Percentiles rank a stretch among this genome's conserved stretches.
Evolutionary conservation across 2,113 vertebrate genomes (phyloP).

Genomic region (Tragelaphus strepsiceros): DNA sequence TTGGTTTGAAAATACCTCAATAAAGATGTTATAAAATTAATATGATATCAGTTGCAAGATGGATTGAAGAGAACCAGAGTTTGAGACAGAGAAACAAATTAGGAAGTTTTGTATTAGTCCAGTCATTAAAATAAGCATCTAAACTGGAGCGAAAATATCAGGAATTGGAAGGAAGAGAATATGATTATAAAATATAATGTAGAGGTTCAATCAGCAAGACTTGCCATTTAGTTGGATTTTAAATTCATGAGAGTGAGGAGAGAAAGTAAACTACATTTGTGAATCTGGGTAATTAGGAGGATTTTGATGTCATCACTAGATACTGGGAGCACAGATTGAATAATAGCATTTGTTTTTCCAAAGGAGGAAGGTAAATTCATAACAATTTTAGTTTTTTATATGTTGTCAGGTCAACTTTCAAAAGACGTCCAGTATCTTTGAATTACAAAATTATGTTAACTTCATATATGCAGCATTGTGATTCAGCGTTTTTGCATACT

Average conservation of each 20-base stretch:
- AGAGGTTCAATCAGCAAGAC: not conserved
- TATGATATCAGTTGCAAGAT: not conserved
- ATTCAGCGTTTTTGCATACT: not conserved
- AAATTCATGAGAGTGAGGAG: not conserved
- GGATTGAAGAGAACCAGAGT: not conserved
- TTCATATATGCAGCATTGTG: not conserved
- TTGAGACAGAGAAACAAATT: not conserved
- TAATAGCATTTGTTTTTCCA: not conserved
- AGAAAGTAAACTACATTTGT: not conserved
- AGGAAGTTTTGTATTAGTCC: not conserved
- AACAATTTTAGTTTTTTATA: not conserved
- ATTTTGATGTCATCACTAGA: not conserved
- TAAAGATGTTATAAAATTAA: not conserved
- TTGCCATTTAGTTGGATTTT: not conserved
- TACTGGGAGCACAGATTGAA: not conserved
- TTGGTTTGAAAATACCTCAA: not conserved
- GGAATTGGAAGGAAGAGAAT: not conserved
- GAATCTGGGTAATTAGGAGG: not conserved
- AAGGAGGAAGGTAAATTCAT: not conserved
- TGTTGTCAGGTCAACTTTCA: not conserved
- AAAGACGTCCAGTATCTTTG: not conserved
- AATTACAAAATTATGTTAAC: not conserved
- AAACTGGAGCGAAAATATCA: not conserved
- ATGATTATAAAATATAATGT: not conserved
- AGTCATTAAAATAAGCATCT: not conserved